A percentile compares a stretch with the other conserved stretches of the same genome.
These are phyloP conservation scores for Aspidapion aeneum DNA, from an alignment of 2,888 invertebrate genomes.

Conservation along the genomic window DNA sequence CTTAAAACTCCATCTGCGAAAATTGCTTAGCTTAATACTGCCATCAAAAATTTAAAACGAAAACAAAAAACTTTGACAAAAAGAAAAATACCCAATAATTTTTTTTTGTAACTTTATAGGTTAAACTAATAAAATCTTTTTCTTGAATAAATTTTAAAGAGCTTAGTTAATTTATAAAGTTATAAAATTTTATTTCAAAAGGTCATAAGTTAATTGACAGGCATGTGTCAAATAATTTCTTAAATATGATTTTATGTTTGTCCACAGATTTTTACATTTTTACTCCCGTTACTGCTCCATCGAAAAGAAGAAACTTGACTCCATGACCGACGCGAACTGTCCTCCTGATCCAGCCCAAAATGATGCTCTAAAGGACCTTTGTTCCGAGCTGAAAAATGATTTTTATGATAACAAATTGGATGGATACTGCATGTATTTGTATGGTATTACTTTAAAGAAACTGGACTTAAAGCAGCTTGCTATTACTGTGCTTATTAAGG, in stretches of 20 bases:
- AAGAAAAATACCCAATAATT: too few relatives aligned
- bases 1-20: too few relatives aligned
- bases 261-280: constrained; percentile 74
- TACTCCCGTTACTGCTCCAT: constrained; percentile 86
- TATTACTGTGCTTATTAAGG: constrained; percentile 71
- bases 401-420: constrained; percentile 66
- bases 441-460: constrained; percentile 88
- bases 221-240: too few relatives aligned
- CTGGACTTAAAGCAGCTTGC: constrained; percentile 78
- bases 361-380: constrained; percentile 54
- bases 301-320: constrained; percentile 87
- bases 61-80: too few relatives aligned
- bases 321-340: constrained; percentile 59
- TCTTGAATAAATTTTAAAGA: too few relatives aligned
- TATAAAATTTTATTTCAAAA: too few relatives aligned
- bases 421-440: constrained; percentile 83
- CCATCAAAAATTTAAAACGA: too few relatives aligned
- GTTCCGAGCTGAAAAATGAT: constrained; percentile 56
- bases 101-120: too few relatives aligned
- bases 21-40: too few relatives aligned
- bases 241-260: neutral
- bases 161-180: too few relatives aligned
- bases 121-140: too few relatives aligned
- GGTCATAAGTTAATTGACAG: too few relatives aligned
- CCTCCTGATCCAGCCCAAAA: constrained; percentile 57